Evolutionary conservation across 2,113 vertebrate genomes (phyloP).

Genomic region (Brachypodius melanocephalos): DNA sequence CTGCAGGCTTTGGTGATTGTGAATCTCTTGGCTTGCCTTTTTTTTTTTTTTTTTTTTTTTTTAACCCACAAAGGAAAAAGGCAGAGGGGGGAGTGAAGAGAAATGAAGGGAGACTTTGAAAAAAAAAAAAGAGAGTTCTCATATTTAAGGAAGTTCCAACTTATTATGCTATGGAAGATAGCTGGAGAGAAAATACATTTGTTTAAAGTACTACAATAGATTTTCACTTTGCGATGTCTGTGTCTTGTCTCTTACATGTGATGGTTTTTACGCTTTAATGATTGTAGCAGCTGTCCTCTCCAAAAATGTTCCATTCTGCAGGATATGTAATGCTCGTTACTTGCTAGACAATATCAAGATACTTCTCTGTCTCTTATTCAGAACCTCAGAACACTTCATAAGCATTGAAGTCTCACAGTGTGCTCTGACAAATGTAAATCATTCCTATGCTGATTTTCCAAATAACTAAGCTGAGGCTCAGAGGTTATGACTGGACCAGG

Average conservation of each 20-base stretch:
- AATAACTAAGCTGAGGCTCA: background rate
- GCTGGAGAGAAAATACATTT: background rate
- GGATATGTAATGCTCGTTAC: background rate
- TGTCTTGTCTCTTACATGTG: background rate
- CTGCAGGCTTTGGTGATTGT: constrained; percentile 4
- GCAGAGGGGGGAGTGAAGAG: background rate
- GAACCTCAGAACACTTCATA: background rate
- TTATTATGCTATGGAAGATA: background rate
- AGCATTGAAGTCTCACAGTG: background rate
- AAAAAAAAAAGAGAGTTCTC: background rate
- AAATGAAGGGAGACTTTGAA: background rate
- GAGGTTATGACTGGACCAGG: background rate
- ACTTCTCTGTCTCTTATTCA: background rate
- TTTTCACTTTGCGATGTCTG: background rate
- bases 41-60: background rate
- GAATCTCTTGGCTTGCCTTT: constrained; percentile 36
- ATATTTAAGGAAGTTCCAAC: background rate
- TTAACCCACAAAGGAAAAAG: background rate
- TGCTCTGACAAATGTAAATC: background rate
- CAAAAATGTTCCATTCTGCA: constrained; percentile 1
- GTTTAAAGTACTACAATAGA: background rate
- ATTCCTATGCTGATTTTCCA: background rate
- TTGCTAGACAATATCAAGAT: background rate
- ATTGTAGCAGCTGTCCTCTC: background rate
- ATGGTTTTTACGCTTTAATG: constrained; percentile 23